Percentiles rank a stretch among this genome's conserved stretches.
These are phyloP conservation scores for Coregonus sp. DNA, from an alignment of 2,797 vertebrate genomes.

Conservation along the genomic window DNA sequence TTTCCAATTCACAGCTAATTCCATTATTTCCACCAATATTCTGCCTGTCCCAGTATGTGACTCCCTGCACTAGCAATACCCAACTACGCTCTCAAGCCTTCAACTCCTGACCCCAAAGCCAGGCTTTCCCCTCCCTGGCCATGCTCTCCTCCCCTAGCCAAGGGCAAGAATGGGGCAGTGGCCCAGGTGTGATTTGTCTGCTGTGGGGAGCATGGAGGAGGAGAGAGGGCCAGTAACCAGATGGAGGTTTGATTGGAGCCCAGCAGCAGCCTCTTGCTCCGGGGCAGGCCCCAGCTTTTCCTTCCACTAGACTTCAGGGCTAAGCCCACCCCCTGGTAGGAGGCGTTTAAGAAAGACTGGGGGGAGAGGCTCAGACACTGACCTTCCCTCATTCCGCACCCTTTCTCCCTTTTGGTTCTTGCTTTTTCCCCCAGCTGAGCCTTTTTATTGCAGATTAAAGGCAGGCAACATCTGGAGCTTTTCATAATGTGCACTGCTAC, in stretches of 20 bases:
- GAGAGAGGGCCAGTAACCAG: slow-evolving; percentile 49
- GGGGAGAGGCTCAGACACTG: slow-evolving; percentile 65
- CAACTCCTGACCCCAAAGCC: slow-evolving; percentile 20
- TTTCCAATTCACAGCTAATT: background rate
- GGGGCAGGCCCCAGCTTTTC: slow-evolving; percentile 57
- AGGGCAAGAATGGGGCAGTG: background rate
- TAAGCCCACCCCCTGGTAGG: slow-evolving; percentile 78
- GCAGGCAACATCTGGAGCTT: slow-evolving; percentile 85
- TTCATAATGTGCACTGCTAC: background rate
- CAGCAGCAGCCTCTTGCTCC: slow-evolving; percentile 55
- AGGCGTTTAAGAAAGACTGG: slow-evolving; percentile 74
- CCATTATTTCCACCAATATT: background rate
- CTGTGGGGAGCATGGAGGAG: slow-evolving; percentile 56
- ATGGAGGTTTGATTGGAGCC: slow-evolving; percentile 65
- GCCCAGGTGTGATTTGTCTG: slow-evolving; percentile 19
- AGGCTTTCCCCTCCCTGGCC: slow-evolving; percentile 28
- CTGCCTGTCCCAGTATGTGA: background rate
- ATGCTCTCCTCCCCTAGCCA: slow-evolving; percentile 58
- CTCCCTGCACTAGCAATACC: background rate
- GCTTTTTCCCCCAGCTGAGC: slow-evolving; percentile 87
- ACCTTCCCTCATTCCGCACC: slow-evolving; percentile 75
- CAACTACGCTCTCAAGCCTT: slow-evolving; percentile 5
- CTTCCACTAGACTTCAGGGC: slow-evolving; percentile 67
- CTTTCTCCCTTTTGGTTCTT: slow-evolving; percentile 62
- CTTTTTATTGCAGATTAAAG: slow-evolving; percentile 88